Evolutionary conservation across 2,797 vertebrate species (phyloP).

Genomic region (Brachyrhaphis roseni): DNA sequence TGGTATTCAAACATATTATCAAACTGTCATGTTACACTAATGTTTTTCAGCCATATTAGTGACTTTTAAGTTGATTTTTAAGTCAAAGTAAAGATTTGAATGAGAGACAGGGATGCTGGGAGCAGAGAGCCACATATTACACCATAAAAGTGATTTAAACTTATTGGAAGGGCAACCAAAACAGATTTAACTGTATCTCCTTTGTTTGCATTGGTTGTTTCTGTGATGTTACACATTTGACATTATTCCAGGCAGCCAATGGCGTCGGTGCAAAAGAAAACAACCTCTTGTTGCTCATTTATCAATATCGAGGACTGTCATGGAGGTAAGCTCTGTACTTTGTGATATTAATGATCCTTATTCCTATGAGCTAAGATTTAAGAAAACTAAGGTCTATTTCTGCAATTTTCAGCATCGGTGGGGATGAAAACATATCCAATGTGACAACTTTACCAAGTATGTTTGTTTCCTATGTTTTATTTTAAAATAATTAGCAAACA

Average conservation of each 20-base stretch:
- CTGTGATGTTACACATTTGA: conserved; percentile 9
- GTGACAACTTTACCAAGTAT: conserved; percentile 94
- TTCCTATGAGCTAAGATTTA: background rate
- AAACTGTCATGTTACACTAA: background rate
- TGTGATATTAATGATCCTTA: background rate
- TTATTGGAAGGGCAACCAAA: background rate
- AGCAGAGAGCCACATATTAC: background rate
- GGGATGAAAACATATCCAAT: conserved; percentile 80
- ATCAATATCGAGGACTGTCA: conserved; percentile 89
- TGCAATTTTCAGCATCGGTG: conserved; percentile 86
- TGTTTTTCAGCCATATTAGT: background rate
- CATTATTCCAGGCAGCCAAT: conserved; percentile 84
- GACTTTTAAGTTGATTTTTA: background rate
- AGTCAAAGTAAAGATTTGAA: background rate
- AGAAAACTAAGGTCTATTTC: conserved; percentile 10
- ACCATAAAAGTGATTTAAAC: background rate
- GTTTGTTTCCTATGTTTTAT: conserved; percentile 54
- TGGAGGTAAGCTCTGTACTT: conserved; percentile 83
- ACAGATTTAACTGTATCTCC: background rate
- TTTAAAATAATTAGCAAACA: background rate
- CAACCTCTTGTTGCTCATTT: conserved; percentile 78
- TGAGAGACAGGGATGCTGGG: background rate
- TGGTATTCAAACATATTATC: background rate
- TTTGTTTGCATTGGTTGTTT: background rate
- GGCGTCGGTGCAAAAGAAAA: conserved; percentile 83